Percentiles rank a stretch among this genome's conserved stretches.
phyloP scores from a whole-genome alignment of 2,888 invertebrate genomes.

The Ferrisia virgata region DNA sequence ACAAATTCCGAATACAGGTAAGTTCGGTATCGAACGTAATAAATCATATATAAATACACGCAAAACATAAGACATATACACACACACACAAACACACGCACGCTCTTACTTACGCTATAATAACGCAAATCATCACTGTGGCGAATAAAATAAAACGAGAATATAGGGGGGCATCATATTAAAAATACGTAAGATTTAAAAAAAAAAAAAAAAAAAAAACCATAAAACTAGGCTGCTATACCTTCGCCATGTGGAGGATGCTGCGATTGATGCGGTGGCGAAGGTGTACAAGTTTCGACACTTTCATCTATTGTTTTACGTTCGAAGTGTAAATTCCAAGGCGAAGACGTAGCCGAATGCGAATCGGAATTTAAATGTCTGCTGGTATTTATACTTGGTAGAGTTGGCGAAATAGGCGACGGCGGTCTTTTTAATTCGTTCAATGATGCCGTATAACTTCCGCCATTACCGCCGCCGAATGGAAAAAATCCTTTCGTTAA shows the following conservation, averaged over 20 bases:
- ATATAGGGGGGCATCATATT: not conserved
- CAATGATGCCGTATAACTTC: constrained; percentile 7
- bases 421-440: constrained; percentile 40
- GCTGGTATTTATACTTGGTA: constrained; percentile 47
- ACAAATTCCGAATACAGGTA: too few species aligned
- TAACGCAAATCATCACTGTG: not conserved
- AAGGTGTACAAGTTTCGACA: constrained; percentile 54
- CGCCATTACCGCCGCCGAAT: constrained; percentile 60
- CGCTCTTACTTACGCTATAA: too few species aligned
- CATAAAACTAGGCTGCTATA: constrained; percentile 53
- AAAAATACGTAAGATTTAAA: not conserved
- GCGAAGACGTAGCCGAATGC: constrained; percentile 54
- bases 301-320: constrained; percentile 59
- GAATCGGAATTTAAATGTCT: constrained; percentile 55
- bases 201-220: not conserved
- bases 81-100: too few species aligned
- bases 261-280: constrained; percentile 49
- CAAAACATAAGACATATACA: too few species aligned
- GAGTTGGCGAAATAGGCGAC: not conserved
- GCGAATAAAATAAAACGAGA: not conserved
- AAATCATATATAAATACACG: too few species aligned
- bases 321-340: constrained; percentile 45
- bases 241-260: constrained; percentile 52
- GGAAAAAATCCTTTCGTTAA: constrained; percentile 57
- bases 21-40: too few species aligned